These are phyloP conservation scores for Caenorhabditis remanei DNA, from an alignment of 1,140 invertebrate species.

Conservation along the genomic window DNA sequence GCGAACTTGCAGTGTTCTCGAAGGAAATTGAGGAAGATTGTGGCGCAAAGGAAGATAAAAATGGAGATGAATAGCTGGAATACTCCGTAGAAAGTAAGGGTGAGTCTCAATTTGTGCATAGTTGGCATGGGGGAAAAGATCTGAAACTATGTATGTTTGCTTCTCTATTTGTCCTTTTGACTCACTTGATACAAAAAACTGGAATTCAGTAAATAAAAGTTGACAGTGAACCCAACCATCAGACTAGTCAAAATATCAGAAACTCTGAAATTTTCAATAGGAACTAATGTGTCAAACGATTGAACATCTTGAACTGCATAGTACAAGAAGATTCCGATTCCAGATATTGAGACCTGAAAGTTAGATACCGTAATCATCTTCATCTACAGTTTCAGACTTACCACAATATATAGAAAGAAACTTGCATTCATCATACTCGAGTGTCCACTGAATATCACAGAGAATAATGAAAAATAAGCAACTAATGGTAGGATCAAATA, in stretches of 20 bases:
- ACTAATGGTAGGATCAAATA: conserved; percentile 38
- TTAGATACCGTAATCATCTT: background rate
- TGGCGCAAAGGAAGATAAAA: conserved; percentile 29
- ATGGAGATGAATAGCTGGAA: conserved; percentile 42
- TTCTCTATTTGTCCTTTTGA: too few species aligned
- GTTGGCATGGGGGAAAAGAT: conserved; percentile 37
- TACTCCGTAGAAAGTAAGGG: conserved; percentile 16
- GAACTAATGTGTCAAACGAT: conserved; percentile 25
- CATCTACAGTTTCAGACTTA: background rate
- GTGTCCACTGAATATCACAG: conserved; percentile 57
- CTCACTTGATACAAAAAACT: conserved; percentile 34
- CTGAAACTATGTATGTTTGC: background rate
- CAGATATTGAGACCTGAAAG: conserved; percentile 32
- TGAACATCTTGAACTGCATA: conserved; percentile 47
- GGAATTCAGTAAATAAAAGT: conserved; percentile 22
- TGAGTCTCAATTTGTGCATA: conserved; percentile 40
- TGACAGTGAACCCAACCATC: conserved; percentile 45
- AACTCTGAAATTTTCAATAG: conserved; percentile 32
- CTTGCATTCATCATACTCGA: conserved; percentile 39
- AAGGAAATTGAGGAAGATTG: conserved; percentile 46
- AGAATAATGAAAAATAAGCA: conserved; percentile 29
- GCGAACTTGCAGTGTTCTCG: conserved; percentile 45
- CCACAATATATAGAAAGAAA: conserved; percentile 47
- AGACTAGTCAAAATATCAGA: conserved; percentile 25
- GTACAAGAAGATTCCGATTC: conserved; percentile 44